Conservation (phyloP, 2,797 vertebrate genomes). For the Girardinus metallicus region DNA sequence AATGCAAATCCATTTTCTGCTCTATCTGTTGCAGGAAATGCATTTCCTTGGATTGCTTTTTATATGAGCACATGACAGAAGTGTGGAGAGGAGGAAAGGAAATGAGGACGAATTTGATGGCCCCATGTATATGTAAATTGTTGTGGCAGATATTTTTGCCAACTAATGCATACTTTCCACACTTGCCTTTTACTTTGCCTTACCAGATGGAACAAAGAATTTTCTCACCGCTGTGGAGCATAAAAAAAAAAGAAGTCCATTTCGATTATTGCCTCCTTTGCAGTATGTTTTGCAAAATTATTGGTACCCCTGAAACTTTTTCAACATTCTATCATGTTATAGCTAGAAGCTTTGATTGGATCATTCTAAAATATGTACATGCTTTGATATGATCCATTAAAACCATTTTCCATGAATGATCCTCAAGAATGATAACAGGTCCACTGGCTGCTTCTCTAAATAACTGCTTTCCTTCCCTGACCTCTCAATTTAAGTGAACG, state of each 20-base stretch:
- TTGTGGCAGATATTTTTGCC: constrained; percentile 53
- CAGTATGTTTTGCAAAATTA: not conserved
- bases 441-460: not conserved
- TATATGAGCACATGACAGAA: constrained; percentile 40
- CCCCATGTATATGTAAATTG: constrained; percentile 63
- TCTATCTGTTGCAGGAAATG: constrained; percentile 68
- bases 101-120: constrained; percentile 35
- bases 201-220: constrained; percentile 39
- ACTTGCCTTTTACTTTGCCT: constrained; percentile 25
- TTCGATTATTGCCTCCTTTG: not conserved
- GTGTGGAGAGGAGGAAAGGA: constrained; percentile 22
- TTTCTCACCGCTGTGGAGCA: constrained; percentile 27
- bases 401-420: not conserved
- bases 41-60: constrained; percentile 65
- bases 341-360: not conserved
- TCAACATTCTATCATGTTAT: not conserved
- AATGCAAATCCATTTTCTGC: constrained; percentile 71
- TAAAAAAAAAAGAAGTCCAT: constrained; percentile 45
- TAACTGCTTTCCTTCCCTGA: not conserved
- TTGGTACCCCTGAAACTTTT: not conserved
- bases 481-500: not conserved
- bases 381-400: not conserved
- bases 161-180: constrained; percentile 51
- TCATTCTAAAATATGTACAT: not conserved
- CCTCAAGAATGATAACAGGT: not conserved